These are phyloP conservation scores for Hormiphora californensis DNA, from an alignment of 37 sponge, comb jelly and placozoan genomes.

Conservation along the genomic window DNA sequence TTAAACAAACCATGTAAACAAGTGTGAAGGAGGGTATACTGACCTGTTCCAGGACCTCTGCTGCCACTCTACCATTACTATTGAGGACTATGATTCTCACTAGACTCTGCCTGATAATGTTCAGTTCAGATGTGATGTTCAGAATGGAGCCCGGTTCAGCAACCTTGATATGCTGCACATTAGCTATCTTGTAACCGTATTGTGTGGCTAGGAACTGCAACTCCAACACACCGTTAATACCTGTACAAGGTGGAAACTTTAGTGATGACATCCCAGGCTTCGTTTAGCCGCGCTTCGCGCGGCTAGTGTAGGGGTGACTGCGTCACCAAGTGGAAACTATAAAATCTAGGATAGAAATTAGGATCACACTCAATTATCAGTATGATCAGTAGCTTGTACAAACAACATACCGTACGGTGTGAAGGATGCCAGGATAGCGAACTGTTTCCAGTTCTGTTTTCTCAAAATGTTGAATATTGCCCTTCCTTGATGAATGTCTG, in stretches of 20 bases:
- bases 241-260: not conserved
- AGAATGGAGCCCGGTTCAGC: not conserved
- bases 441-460: not conserved
- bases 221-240: conserved; percentile 7
- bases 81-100: not conserved
- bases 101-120: not conserved
- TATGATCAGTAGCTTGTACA: too few relatives aligned
- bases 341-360: too few relatives aligned
- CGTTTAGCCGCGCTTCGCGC: not conserved
- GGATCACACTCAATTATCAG: too few relatives aligned
- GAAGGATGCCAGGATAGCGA: not conserved
- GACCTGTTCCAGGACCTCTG: not conserved
- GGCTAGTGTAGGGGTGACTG: too few relatives aligned
- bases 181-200: not conserved
- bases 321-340: too few relatives aligned
- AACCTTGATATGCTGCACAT: not conserved
- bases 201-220: not conserved
- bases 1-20: too few relatives aligned
- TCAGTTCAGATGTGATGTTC: not conserved
- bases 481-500: not conserved
- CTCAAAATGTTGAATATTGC: not conserved
- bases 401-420: not conserved
- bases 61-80: not conserved
- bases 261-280: not conserved
- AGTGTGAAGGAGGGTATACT: not conserved